These are phyloP conservation scores for Phymastichus coffea DNA, from an alignment of 1,140 invertebrate genomes.

Conservation along the genomic window DNA sequence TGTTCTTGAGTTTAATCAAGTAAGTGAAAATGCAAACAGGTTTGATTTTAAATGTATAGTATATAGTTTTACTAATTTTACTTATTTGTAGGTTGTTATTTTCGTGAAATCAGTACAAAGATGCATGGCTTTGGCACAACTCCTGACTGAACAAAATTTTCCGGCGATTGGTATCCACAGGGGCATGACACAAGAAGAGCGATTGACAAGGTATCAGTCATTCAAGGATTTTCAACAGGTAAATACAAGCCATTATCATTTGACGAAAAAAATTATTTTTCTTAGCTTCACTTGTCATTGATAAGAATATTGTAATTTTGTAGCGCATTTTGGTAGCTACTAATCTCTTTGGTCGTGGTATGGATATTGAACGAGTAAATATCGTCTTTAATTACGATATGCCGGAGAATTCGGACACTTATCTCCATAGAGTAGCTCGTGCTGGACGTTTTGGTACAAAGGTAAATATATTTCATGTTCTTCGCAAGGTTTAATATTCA, in stretches of 20 bases:
- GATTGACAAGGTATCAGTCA: conserved; percentile 92
- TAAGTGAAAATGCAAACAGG: conserved; percentile 56
- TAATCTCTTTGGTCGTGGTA: conserved; percentile 94
- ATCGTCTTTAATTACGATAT: conserved; percentile 99
- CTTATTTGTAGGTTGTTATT: conserved; percentile 80
- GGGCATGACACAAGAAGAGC: conserved; percentile 96
- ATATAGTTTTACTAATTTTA: too few relatives aligned
- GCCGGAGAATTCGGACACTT: conserved; percentile 99
- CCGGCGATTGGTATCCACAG: conserved; percentile 98
- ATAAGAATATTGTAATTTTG: too few relatives aligned
- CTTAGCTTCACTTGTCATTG: neutral
- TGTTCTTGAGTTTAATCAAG: conserved; percentile 98
- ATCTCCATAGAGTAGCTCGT: conserved; percentile 94
- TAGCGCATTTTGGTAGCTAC: conserved; percentile 93
- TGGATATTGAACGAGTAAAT: conserved; percentile 96
- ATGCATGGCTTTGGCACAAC: conserved; percentile 90
- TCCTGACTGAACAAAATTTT: conserved; percentile 97
- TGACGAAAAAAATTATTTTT: neutral
- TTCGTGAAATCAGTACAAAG: conserved; percentile 98
- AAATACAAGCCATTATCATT: conserved; percentile 8
- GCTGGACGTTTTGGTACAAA: conserved; percentile 97
- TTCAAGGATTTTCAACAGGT: conserved; percentile 99
- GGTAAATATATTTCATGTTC: conserved; percentile 47
- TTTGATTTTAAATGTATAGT: too few relatives aligned
- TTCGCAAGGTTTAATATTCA: neutral